phyloP scores from a whole-genome alignment of 2,797 vertebrate species.

The Pogonophryne albipinna region DNA sequence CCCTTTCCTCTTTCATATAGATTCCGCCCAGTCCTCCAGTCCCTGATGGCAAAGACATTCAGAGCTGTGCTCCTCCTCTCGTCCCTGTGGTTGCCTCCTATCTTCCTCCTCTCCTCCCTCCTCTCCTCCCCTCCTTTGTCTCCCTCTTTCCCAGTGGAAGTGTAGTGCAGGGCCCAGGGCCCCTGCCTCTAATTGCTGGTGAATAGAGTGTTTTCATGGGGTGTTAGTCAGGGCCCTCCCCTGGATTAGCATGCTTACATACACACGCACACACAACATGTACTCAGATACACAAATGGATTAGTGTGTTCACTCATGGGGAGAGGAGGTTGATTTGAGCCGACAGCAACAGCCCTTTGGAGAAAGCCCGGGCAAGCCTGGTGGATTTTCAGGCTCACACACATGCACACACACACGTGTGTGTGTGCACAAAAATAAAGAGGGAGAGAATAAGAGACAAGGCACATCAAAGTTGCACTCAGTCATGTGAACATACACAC shows the following conservation, averaged over 20 bases:
- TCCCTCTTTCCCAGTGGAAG: conserved; percentile 82
- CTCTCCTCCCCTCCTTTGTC: conserved; percentile 78
- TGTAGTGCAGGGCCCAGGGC: conserved; percentile 81
- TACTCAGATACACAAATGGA: conserved; percentile 86
- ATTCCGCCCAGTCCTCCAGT: conserved; percentile 25
- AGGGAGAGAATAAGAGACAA: conserved; percentile 45
- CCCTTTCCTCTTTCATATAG: conserved; percentile 10
- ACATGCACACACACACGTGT: conserved; percentile 48
- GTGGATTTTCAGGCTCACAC: conserved; percentile 73
- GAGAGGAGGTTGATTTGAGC: conserved; percentile 93
- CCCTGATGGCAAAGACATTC: conserved; percentile 45
- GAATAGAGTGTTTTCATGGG: conserved; percentile 95
- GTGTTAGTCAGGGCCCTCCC: conserved; percentile 88
- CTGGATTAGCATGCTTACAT: conserved; percentile 89
- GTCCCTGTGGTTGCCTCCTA: conserved; percentile 67
- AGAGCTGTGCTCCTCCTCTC: conserved; percentile 54
- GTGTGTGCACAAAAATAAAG: conserved; percentile 79
- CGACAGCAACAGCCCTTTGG: conserved; percentile 89
- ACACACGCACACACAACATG: conserved; percentile 79
- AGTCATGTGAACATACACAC: conserved; percentile 58
- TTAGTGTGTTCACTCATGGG: conserved; percentile 93
- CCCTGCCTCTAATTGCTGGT: conserved; percentile 92
- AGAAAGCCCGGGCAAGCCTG: conserved; percentile 81
- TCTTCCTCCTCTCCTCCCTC: conserved; percentile 66
- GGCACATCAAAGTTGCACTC: conserved; percentile 74